Conservation (phyloP, 2,113 vertebrate species). For the Catagonus wagneri region DNA sequence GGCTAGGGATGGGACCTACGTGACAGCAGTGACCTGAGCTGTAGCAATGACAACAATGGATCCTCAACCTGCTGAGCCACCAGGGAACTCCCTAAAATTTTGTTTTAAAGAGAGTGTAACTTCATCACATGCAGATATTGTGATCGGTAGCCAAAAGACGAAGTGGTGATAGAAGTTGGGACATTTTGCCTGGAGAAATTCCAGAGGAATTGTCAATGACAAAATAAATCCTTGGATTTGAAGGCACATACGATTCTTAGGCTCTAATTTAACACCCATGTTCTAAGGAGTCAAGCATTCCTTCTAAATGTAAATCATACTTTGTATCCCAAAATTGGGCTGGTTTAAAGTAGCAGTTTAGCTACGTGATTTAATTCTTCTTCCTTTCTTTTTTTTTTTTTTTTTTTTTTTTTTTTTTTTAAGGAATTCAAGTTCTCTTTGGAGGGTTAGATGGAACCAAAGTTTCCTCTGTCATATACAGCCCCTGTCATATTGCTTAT, state of each 20-base stretch:
- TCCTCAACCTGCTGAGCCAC: too few species aligned
- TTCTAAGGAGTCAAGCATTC: neutral
- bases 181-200: neutral
- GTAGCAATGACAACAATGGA: too few species aligned
- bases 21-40: too few species aligned
- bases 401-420: neutral
- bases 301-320: conserved; percentile 9
- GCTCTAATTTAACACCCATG: neutral
- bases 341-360: neutral
- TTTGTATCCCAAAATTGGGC: conserved; percentile 17
- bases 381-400: neutral
- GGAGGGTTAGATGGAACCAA: conserved; percentile 24
- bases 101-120: conserved; percentile 3
- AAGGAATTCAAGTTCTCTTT: neutral
- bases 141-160: neutral
- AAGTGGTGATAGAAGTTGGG: neutral
- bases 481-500: neutral
- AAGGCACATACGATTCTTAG: neutral
- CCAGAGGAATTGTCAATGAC: neutral
- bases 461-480: conserved; percentile 25
- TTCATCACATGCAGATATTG: neutral
- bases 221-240: neutral
- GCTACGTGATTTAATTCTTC: conserved; percentile 54
- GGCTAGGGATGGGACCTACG: too few species aligned
- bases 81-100: neutral